These are phyloP conservation scores for Micrastur ruficollis DNA, from an alignment of 2,797 vertebrate species.

Conservation along the genomic window DNA sequence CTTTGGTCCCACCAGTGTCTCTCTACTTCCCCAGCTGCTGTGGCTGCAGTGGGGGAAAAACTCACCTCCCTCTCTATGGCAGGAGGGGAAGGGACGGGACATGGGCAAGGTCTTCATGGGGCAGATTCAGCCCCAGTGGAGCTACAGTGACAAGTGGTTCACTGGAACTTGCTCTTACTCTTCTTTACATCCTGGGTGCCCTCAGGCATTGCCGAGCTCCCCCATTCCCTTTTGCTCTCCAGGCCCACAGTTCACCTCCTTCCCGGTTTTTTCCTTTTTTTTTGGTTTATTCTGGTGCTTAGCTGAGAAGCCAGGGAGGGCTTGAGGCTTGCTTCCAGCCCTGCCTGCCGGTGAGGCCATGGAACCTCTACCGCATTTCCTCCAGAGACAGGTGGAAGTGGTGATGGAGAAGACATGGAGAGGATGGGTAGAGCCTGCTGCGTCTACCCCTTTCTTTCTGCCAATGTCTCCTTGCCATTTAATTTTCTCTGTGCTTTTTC, in stretches of 20 bases:
- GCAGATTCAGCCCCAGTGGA: rapidly evolving
- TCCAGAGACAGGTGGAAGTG: not conserved
- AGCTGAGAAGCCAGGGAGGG: not conserved
- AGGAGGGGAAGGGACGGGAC: not conserved
- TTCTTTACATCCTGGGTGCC: not conserved
- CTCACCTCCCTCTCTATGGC: not conserved
- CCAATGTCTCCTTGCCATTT: rapidly evolving
- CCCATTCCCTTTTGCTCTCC: rapidly evolving
- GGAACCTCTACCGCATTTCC: rapidly evolving
- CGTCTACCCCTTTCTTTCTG: not conserved
- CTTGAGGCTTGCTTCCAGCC: not conserved
- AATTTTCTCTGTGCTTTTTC: rapidly evolving
- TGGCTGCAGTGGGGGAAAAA: not conserved
- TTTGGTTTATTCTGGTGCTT: not conserved
- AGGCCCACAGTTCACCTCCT: not conserved
- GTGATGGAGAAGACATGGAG: not conserved
- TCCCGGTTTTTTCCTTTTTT: not conserved
- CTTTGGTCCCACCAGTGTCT: not conserved
- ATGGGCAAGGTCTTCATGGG: rapidly evolving
- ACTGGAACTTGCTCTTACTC: not conserved
- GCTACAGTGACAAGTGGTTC: rapidly evolving
- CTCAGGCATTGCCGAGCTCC: not conserved
- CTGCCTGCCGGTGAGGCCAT: not conserved
- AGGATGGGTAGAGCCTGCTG: not conserved
- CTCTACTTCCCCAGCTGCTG: rapidly evolving